Evolutionary conservation across 2,888 invertebrate genomes (phyloP), one percentile per base, ranked within the genome.

Genomic region (Diaprepes abbreviatus): DNA sequence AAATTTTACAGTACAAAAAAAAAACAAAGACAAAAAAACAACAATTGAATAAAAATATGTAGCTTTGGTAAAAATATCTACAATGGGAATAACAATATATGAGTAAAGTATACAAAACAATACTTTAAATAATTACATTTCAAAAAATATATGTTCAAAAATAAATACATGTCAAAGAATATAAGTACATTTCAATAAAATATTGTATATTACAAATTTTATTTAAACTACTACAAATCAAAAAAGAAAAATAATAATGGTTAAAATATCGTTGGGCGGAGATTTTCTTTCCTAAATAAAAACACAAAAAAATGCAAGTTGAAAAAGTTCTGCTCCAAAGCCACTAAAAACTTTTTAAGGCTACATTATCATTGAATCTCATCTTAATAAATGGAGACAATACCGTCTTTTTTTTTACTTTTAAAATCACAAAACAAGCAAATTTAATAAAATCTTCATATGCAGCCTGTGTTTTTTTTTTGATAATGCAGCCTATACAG

Each of bases 1-100:
- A 83, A 77, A 83, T 80, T 81, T 83, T 82, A 78, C 83, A 83
- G 80, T 81, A 83, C 83, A 83, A 76, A 24, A 4, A n/a, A 4
- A 24, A 52, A 70, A 72, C 65, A 74, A 54, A 63, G 62, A 70
- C 57, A 74, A 71, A 74, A 72, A 21, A 73, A 71, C 45, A 71
- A 64, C 21, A 66, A 66, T 63, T 70, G 1, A 70, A 73, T 71
- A 74, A 76, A 72, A 63, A 24, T 54, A 24, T 50, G 58, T 54
- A 63, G 66, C 38, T 64, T 64, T 57, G 52, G 59, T 38, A 38
- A 59, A 59, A 40, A 35, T 66, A 63, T 48, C 28, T 66, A 66
- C 66, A 66, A 59, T 33, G 58, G 67, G 59, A 59, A 48, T 45
- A 69, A 43, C 19, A 69, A 31, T 65, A 59, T 58, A 52, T 62